phyloP scores from a whole-genome alignment of 1,140 invertebrate species.

The Plodia interpunctella region DNA sequence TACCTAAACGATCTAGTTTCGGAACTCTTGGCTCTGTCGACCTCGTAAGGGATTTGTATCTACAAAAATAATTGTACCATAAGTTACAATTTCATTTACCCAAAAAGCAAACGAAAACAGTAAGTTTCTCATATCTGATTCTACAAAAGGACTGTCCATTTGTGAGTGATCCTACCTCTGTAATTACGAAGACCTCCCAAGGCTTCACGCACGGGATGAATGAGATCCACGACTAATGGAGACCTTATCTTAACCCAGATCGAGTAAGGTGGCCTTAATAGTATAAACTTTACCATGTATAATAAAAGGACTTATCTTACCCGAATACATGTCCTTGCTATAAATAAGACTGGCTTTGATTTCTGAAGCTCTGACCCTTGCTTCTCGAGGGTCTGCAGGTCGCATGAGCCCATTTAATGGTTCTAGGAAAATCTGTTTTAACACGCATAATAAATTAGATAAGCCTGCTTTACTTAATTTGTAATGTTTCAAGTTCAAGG shows the following conservation, averaged over 20 bases:
- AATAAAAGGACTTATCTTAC: conserved; percentile 59
- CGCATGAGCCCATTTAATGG: conserved; percentile 62
- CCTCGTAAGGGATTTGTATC: too few species aligned
- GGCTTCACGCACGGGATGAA: conserved; percentile 61
- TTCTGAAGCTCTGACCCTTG: conserved; percentile 64
- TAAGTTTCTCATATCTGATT: conserved; percentile 37
- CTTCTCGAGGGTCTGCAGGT: conserved; percentile 42
- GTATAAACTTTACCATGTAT: conserved; percentile 60
- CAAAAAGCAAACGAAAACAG: conserved; percentile 13
- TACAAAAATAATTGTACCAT: conserved; percentile 14
- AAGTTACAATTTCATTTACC: not conserved
- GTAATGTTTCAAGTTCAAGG: not conserved
- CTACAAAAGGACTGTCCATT: conserved; percentile 31
- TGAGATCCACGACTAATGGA: conserved; percentile 66
- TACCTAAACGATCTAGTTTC: too few species aligned
- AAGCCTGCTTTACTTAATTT: conserved; percentile 40
- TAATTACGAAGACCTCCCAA: conserved; percentile 51
- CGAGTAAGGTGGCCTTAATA: conserved; percentile 60
- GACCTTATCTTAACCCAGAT: conserved; percentile 67
- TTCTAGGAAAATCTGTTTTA: conserved; percentile 56
- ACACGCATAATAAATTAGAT: conserved; percentile 56
- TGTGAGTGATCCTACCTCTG: conserved; percentile 40
- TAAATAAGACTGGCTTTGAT: conserved; percentile 72
- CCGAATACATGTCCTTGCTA: conserved; percentile 60
- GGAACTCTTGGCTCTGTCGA: too few species aligned